Base-by-base conservation (phyloP, 2,797 vertebrate species). In the Chromis chromis region DNA sequence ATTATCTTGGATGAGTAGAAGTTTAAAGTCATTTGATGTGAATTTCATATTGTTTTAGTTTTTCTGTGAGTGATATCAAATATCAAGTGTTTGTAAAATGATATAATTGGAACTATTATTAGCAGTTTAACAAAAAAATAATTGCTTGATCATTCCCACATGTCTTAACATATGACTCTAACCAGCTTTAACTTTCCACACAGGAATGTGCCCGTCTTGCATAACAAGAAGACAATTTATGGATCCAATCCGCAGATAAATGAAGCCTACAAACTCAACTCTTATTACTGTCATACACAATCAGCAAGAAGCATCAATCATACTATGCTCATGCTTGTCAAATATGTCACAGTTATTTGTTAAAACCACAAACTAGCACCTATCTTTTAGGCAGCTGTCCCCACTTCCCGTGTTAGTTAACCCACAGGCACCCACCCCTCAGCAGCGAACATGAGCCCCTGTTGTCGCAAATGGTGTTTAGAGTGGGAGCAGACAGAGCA, bases 401-500 rank as follows among this genome's bases (percentile, higher is more conserved):
- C 92, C 90, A 93, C 92, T 93, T 93, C 92, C 92, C 92, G 85
- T 91, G 83, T 87, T 87, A 87, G 87, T 86, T 87, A 77, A 80
- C 79, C 89, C 87, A 82, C 88, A 91, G 75, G 83, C 81, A 70
- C 62, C 76, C 72, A 61, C 46, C 74, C 62, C 62, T 62, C 58
- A 19, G 78, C 60, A 44, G 24, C 58, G 65, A 78, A 52, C 82
- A 70, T 9, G 21, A 81, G 27, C 67, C 79, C 75, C 59, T 48
- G 31, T 55, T 54, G 14, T 25, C 50, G 42, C 19, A 74, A 49
- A 57, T 42, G 24, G 16, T 67, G 46, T 83, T 65, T 39, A 63
- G 57, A 63, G 2, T 44, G 63, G 66, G 31, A 31, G 50, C 36
- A 39, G 27, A 63, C 31, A 33, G 13, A 65, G 14, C n/a, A 69